Conservation (phyloP, 2,888 invertebrate species). For the Synergus itoensis region DNA sequence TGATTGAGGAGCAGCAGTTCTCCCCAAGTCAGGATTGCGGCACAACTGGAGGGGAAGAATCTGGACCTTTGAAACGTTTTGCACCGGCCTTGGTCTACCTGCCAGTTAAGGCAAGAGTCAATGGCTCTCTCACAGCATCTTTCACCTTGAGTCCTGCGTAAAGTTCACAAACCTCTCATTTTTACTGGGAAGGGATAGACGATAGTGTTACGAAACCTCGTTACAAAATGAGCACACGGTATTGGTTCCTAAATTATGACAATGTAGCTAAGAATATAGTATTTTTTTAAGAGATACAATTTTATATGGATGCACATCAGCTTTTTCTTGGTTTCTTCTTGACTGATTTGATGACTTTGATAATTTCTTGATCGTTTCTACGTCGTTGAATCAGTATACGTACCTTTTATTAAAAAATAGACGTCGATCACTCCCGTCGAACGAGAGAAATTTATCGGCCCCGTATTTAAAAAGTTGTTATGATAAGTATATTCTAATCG, state of each 20-base stretch:
- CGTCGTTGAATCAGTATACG: slow-evolving; percentile 41
- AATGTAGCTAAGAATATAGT: slow-evolving; percentile 52
- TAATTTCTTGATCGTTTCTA: slow-evolving; percentile 49
- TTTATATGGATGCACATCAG: slow-evolving; percentile 54
- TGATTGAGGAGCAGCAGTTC: slow-evolving; percentile 83
- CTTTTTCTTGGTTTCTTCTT: background rate
- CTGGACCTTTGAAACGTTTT: slow-evolving; percentile 80
- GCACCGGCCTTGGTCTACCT: slow-evolving; percentile 96
- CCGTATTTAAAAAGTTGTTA: slow-evolving; percentile 63
- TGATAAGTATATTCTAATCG: slow-evolving; percentile 68
- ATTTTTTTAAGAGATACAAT: slow-evolving; percentile 59
- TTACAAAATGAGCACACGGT: slow-evolving; percentile 69
- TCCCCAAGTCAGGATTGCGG: slow-evolving; percentile 12
- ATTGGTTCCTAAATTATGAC: slow-evolving; percentile 68
- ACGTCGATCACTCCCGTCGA: slow-evolving; percentile 48
- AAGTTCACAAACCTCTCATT: slow-evolving; percentile 58
- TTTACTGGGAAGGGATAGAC: background rate
- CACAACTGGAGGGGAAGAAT: slow-evolving; percentile 61
- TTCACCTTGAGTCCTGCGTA: slow-evolving; percentile 96
- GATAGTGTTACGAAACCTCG: slow-evolving; percentile 20
- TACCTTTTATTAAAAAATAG: slow-evolving; percentile 43
- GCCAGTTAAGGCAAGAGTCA: slow-evolving; percentile 93
- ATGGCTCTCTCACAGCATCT: slow-evolving; percentile 92
- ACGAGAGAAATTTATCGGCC: slow-evolving; percentile 31
- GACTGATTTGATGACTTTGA: slow-evolving; percentile 24